Conservation (phyloP, 2,888 invertebrate species). For the Lithophane ornitopus region DNA sequence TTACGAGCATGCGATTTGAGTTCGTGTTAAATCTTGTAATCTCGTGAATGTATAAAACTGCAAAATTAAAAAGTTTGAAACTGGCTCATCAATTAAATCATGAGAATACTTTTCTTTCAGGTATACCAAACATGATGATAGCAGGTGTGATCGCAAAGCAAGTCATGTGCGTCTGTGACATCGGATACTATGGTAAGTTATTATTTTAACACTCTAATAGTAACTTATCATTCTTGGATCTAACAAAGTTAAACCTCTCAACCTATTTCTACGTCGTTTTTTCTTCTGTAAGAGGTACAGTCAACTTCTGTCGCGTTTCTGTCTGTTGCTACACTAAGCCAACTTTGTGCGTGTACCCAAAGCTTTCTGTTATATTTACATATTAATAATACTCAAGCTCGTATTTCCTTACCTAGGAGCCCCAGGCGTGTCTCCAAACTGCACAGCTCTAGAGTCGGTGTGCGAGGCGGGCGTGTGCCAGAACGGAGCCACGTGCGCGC, state of each 20-base stretch:
- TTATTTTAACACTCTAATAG: background rate
- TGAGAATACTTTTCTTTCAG: slow-evolving; percentile 59
- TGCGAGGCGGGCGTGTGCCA: slow-evolving; percentile 94
- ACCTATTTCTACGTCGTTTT: background rate
- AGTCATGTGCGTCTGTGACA: slow-evolving; percentile 92
- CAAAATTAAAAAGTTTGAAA: too few species aligned
- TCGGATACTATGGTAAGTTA: slow-evolving; percentile 90
- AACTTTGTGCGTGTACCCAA: background rate
- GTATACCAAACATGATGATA: slow-evolving; percentile 74
- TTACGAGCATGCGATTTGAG: too few species aligned
- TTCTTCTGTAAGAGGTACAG: background rate
- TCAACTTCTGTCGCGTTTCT: background rate
- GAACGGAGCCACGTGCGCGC: slow-evolving; percentile 94
- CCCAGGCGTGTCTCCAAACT: slow-evolving; percentile 82
- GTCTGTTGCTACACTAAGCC: background rate
- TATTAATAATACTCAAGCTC: background rate
- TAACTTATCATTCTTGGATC: background rate
- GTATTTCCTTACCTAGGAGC: slow-evolving; percentile 69
- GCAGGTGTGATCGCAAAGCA: slow-evolving; percentile 80
- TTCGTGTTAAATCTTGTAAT: too few species aligned
- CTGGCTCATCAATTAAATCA: too few species aligned
- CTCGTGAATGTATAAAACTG: too few species aligned
- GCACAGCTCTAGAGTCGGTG: slow-evolving; percentile 80
- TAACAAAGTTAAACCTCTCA: background rate
- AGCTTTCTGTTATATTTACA: background rate